Conservation (phyloP, 2,888 invertebrate genomes). For the Conchocele bisecta region DNA sequence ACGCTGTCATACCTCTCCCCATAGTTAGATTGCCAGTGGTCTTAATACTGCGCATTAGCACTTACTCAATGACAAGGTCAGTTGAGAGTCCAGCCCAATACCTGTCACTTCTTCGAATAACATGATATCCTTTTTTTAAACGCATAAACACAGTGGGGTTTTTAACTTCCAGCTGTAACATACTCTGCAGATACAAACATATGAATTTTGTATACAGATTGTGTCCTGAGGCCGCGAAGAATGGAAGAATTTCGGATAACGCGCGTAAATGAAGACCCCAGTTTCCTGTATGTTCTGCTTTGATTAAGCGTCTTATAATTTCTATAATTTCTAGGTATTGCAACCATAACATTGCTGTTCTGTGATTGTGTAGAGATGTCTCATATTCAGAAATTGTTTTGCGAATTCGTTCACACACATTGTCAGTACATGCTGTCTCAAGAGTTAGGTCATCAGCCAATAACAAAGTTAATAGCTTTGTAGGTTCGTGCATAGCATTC, state of each 20-base stretch:
- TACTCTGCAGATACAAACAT: conserved; percentile 41
- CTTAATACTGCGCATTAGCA: no score
- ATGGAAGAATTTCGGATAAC: conserved; percentile 1
- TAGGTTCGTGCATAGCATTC: no score
- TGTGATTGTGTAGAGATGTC: not conserved
- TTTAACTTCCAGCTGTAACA: conserved; percentile 20
- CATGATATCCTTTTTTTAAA: conserved; percentile 48
- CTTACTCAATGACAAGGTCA: no score
- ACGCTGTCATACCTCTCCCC: not conserved
- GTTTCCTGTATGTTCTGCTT: not conserved
- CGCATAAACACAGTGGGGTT: conserved; percentile 13
- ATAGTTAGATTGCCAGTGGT: not conserved
- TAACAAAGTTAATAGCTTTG: no score
- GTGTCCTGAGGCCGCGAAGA: conserved; percentile 51
- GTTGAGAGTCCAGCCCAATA: no score
- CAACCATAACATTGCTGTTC: conserved; percentile 6
- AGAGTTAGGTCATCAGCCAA: not conserved
- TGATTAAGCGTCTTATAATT: not conserved
- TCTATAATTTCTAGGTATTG: not conserved
- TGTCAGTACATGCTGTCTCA: not conserved
- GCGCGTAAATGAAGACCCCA: not conserved
- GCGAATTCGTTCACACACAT: not conserved
- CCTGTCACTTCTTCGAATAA: conserved; percentile 48
- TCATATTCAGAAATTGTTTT: not conserved
- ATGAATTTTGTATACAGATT: conserved; percentile 43